Base-by-base conservation (phyloP, 1,140 invertebrate species). In the Bombus pascuorum region DNA sequence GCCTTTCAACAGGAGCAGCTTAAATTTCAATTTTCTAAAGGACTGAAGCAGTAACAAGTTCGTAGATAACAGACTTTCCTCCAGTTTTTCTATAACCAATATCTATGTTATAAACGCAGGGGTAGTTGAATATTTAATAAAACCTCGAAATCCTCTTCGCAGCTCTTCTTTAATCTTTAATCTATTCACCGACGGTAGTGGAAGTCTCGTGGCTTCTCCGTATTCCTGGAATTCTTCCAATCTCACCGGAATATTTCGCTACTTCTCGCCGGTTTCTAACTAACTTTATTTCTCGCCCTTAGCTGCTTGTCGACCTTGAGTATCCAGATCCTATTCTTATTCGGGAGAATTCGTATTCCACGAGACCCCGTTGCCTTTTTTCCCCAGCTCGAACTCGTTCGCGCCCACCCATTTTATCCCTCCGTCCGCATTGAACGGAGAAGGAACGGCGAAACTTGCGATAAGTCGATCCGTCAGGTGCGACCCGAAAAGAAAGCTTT, bases 401-500 rank as follows among this genome's bases (percentile, higher is more conserved):
- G 72, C 66, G 15, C 66, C 70, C 78, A 28, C 44, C 57, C 44
- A 59, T 59, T 66, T 32, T 44, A 13, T 59, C n/a, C 18, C 34
- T 68, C 66, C 62, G 74, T 65, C 28, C 59, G 9, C 82, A n/a
- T 47, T 44, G 72, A 15, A 57, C 73, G 78, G 44, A 57, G 32
- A 62, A 42, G 34, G 62, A 78, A 78, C 62, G 83, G 81, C 66
- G 75, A 86, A 91, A 91, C 81, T 88, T 86, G 81, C 87, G 87
- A 91, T 91, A 91, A 91, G 89, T 91, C 89, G 90, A 91, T 91
- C 87, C 89, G 90, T 91, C 90, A 91, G 90, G 89, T 90, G 82
- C 85, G 79, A 87, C 70, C 71, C 84, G 90, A 87, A 87, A 91
- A 91, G 90, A 91, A 91, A 91, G 90, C 90, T 91, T 91, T 91